These are phyloP conservation scores for Campylorhamphus procurvoides DNA, from an alignment of 2,113 vertebrate genomes.

Conservation along the genomic window DNA sequence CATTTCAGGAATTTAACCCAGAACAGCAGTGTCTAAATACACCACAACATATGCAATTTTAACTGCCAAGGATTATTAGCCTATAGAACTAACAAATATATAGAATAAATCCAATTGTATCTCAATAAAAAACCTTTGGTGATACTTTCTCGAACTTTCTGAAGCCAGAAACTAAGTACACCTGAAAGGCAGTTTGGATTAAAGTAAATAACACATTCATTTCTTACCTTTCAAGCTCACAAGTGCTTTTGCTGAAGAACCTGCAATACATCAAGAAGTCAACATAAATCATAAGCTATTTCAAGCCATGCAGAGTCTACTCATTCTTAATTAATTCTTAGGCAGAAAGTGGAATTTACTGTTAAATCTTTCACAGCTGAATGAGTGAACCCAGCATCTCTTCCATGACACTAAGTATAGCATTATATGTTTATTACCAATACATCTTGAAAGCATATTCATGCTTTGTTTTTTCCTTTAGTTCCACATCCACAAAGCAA, in stretches of 20 bases:
- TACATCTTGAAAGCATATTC: not conserved
- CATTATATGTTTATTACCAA: not conserved
- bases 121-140: not conserved
- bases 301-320: not conserved
- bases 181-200: not conserved
- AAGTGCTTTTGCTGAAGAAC: slow-evolving; percentile 97
- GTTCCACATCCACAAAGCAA: not conserved
- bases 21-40: slow-evolving; percentile 17
- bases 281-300: slow-evolving; percentile 45
- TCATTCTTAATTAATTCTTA: not conserved
- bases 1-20: not conserved
- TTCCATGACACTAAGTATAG: not conserved
- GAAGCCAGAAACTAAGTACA: not conserved
- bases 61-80: not conserved
- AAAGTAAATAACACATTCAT: slow-evolving; percentile 12
- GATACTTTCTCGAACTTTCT: not conserved
- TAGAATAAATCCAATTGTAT: not conserved
- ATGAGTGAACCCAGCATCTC: not conserved
- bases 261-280: slow-evolving; percentile 74
- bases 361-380: not conserved
- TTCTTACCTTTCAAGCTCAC: slow-evolving; percentile 97
- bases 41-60: not conserved
- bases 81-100: not conserved
- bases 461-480: not conserved
- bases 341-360: not conserved